Conservation (phyloP, 1,140 invertebrate genomes). For the Tenebrio molitor region DNA sequence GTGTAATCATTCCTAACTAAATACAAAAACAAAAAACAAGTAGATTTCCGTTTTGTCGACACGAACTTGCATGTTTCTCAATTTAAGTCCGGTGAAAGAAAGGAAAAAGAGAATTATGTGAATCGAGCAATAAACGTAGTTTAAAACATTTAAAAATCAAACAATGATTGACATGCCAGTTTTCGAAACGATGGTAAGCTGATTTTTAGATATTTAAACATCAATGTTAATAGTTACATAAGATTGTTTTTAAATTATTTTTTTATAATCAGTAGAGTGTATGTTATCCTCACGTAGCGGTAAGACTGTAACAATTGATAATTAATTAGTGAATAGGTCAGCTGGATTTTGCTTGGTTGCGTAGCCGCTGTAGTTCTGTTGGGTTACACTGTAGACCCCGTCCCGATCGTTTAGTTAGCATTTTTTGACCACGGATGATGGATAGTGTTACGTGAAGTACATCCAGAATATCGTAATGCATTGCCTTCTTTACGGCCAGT, state of each 20-base stretch:
- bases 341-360: constrained; percentile 35
- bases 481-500: constrained; percentile 30
- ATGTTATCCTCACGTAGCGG: constrained; percentile 43
- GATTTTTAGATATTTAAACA: constrained; percentile 37
- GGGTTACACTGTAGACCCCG: constrained; percentile 17
- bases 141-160: constrained; percentile 26
- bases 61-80: constrained; percentile 38
- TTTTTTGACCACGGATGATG: constrained; percentile 8
- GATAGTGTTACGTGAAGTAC: constrained; percentile 37
- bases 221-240: constrained; percentile 44
- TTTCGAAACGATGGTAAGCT: constrained; percentile 31
- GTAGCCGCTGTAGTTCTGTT: constrained; percentile 30
- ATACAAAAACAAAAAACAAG: constrained; percentile 8
- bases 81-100: constrained; percentile 13
- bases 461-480: constrained; percentile 40
- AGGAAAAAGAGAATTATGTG: neutral
- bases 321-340: constrained; percentile 20
- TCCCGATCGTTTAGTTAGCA: constrained; percentile 1
- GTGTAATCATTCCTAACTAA: constrained; percentile 31
- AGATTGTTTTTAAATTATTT: constrained; percentile 48
- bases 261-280: constrained; percentile 43
- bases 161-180: constrained; percentile 22
- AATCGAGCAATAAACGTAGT: constrained; percentile 34
- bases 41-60: constrained; percentile 22
- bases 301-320: constrained; percentile 43